Percentiles rank a stretch among this genome's conserved stretches.
Evolutionary conservation across 1,140 invertebrate species (phyloP).

Genomic region (Danaus plexippus): DNA sequence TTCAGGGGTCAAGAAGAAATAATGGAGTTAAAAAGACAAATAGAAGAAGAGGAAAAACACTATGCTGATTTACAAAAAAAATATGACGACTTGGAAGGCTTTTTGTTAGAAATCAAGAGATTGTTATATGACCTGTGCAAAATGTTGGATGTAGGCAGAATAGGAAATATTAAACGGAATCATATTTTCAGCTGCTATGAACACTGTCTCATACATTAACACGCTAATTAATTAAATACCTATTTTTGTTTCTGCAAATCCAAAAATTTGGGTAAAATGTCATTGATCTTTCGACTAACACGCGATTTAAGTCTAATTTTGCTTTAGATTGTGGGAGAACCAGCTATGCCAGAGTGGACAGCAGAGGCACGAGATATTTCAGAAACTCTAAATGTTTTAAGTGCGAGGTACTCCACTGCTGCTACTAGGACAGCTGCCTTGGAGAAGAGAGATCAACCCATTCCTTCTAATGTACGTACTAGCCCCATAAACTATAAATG

Average conservation of each 20-base stretch:
- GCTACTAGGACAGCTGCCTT: constrained; percentile 31
- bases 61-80: constrained; percentile 61
- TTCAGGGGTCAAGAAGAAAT: constrained; percentile 78
- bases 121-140: constrained; percentile 62
- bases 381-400: constrained; percentile 52
- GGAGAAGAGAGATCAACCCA: constrained; percentile 29
- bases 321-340: constrained; percentile 41
- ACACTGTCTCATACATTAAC: no score
- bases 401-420: constrained; percentile 49
- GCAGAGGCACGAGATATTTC: constrained; percentile 54
- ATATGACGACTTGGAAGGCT: constrained; percentile 62
- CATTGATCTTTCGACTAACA: no score
- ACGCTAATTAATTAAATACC: neutral
- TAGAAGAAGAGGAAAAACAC: constrained; percentile 69
- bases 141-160: constrained; percentile 54
- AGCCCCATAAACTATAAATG: neutral
- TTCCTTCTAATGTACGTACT: constrained; percentile 46
- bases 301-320: no score
- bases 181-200: no score
- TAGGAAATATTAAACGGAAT: neutral
- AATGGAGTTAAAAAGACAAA: constrained; percentile 74
- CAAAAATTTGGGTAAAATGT: no score
- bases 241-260: neutral
- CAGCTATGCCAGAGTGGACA: constrained; percentile 60
- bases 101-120: constrained; percentile 70